Evolutionary conservation across 2,113 vertebrate genomes (phyloP).

Genomic region (Abramis brama): DNA sequence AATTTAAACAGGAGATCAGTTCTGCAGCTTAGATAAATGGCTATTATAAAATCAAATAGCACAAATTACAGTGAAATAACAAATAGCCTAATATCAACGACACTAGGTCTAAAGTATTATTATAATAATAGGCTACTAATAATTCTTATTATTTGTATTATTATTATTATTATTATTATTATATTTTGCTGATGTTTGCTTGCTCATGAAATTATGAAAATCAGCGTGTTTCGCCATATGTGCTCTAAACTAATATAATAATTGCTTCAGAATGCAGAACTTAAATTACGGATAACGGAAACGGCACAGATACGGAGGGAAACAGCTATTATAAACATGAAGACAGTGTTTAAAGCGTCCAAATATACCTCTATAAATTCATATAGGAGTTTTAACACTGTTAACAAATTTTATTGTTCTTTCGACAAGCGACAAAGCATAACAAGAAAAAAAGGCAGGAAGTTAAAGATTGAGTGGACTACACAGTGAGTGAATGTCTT

Average conservation of each 20-base stretch:
- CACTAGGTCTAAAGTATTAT: not conserved
- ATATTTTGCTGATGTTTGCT: not conserved
- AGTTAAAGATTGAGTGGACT: slow-evolving; percentile 23
- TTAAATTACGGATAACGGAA: not conserved
- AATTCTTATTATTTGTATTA: not conserved
- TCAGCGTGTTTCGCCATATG: not conserved
- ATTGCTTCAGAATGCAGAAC: not conserved
- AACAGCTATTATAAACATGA: not conserved
- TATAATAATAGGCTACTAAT: not conserved
- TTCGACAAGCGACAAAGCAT: not conserved
- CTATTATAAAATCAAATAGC: not conserved
- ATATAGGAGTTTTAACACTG: not conserved
- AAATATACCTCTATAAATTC: not conserved
- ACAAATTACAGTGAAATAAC: not conserved
- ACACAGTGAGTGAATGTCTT: slow-evolving; percentile 39
- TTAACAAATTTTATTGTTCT: not conserved
- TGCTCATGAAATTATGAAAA: not conserved
- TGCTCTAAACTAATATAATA: not conserved
- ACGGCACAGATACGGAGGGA: not conserved
- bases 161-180: not conserved
- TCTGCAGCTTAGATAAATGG: not conserved
- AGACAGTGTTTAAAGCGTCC: not conserved
- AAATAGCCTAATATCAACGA: not conserved
- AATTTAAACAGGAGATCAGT: not conserved
- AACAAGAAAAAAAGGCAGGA: not conserved